Percentiles rank a stretch among this genome's conserved stretches.
Conservation (phyloP, 2,888 invertebrate genomes). For the Rhodophaea formosa region DNA sequence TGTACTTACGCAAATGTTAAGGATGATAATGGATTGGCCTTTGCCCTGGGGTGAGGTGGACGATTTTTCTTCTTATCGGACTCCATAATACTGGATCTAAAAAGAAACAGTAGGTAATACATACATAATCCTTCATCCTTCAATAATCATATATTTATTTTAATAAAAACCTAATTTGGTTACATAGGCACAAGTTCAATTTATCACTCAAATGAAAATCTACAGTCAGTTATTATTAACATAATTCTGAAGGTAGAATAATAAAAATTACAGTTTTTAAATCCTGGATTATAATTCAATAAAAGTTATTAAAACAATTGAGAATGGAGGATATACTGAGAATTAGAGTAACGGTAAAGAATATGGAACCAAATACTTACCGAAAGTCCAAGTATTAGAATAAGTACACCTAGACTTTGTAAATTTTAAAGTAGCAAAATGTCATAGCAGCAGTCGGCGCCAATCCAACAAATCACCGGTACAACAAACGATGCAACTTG, state of each 20-base stretch:
- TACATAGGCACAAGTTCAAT: too few species aligned
- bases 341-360: not conserved
- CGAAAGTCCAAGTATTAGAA: not conserved
- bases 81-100: slow-evolving; percentile 63
- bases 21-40: slow-evolving; percentile 84
- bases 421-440: not conserved
- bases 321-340: not conserved
- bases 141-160: too few species aligned
- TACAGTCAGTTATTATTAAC: too few species aligned
- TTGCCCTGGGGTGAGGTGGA: slow-evolving; percentile 83
- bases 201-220: too few species aligned
- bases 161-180: too few species aligned
- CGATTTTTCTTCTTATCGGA: slow-evolving; percentile 76
- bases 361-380: not conserved
- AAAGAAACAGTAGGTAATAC: not conserved
- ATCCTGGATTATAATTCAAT: too few species aligned
- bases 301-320: too few species aligned
- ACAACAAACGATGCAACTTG: not conserved
- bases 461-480: not conserved
- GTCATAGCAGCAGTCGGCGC: not conserved
- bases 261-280: too few species aligned
- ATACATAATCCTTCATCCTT: not conserved
- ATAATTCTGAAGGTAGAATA: too few species aligned
- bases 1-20: slow-evolving; percentile 84
- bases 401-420: not conserved